phyloP scores from a whole-genome alignment of 2,797 vertebrate species.

The Mionectes olivaceus region DNA sequence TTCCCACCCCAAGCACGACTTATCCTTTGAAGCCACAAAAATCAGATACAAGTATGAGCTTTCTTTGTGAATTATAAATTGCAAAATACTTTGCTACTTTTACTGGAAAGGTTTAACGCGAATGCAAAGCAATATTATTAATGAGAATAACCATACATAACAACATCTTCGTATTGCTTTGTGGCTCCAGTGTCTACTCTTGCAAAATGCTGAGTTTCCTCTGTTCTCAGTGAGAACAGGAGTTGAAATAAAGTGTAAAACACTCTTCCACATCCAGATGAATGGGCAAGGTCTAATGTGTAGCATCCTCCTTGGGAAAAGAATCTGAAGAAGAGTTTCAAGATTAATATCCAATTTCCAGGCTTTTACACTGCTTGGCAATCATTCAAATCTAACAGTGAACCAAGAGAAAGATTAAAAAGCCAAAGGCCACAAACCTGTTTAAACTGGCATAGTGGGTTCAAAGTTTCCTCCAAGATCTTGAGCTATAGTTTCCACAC shows the following conservation, averaged over 20 bases:
- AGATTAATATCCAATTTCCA: conserved; percentile 55
- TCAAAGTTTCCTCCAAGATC: conserved; percentile 65
- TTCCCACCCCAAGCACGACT: neutral
- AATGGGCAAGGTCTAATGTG: neutral
- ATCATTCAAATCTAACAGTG: conserved; percentile 60
- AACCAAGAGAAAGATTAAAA: conserved; percentile 46
- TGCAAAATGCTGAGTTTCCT: neutral
- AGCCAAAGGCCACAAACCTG: conserved; percentile 69
- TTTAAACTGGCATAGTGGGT: conserved; percentile 39
- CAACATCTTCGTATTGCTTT: neutral
- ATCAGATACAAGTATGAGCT: neutral
- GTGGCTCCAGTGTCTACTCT: neutral
- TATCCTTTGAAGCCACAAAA: neutral
- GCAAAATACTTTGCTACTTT: neutral
- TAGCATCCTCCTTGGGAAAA: conserved; percentile 28
- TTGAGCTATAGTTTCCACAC: conserved; percentile 42
- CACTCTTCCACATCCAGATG: neutral
- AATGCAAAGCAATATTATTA: neutral
- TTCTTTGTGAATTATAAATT: neutral
- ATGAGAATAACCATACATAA: neutral
- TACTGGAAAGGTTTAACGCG: neutral
- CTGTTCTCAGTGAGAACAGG: neutral
- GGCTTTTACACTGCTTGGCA: conserved; percentile 39
- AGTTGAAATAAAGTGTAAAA: neutral
- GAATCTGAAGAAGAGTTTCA: conserved; percentile 2